Evolutionary conservation across 2,113 vertebrate species (phyloP).

Genomic region (Chascanopsetta lugubris): DNA sequence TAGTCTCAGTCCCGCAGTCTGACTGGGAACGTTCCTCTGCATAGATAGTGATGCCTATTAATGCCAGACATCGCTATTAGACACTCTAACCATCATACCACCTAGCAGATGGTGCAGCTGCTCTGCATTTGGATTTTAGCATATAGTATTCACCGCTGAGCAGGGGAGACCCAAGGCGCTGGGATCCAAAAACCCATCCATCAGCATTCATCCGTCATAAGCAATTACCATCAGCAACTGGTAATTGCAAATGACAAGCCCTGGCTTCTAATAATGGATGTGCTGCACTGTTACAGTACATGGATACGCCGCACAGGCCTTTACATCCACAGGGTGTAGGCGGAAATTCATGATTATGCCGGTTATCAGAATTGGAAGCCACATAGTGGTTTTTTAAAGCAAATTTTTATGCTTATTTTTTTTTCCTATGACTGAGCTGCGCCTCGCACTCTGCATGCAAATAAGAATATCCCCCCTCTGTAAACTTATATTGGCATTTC

Average conservation of each 20-base stretch:
- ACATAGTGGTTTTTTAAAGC: too few species aligned
- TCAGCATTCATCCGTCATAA: slow-evolving; percentile 54
- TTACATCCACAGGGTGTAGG: slow-evolving; percentile 19
- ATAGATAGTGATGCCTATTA: slow-evolving; percentile 10
- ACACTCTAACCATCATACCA: slow-evolving; percentile 30
- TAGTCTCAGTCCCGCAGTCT: neutral
- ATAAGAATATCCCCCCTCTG: slow-evolving; percentile 13
- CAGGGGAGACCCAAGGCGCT: slow-evolving; percentile 12
- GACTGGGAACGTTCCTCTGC: slow-evolving; percentile 19
- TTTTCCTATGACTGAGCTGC: slow-evolving; percentile 1
- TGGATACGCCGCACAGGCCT: slow-evolving; percentile 22
- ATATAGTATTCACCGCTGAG: slow-evolving; percentile 10
- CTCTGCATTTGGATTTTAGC: slow-evolving; percentile 35
- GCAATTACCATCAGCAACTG: slow-evolving; percentile 43
- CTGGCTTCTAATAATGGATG: slow-evolving; percentile 46
- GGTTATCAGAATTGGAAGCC: slow-evolving; percentile 38
- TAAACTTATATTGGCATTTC: slow-evolving; percentile 18
- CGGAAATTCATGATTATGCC: slow-evolving; percentile 49
- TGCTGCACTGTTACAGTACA: slow-evolving; percentile 40
- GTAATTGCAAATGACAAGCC: slow-evolving; percentile 52
- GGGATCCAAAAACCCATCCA: slow-evolving; percentile 46
- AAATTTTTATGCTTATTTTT: slow-evolving; percentile 53
- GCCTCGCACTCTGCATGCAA: slow-evolving; percentile 35
- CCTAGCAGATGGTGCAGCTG: slow-evolving; percentile 46
- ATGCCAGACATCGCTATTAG: slow-evolving; percentile 22